Percentiles rank a stretch among this genome's conserved stretches.
These are phyloP conservation scores for Cheilinus undulatus DNA, from an alignment of 2,113 vertebrate species.

Conservation along the genomic window DNA sequence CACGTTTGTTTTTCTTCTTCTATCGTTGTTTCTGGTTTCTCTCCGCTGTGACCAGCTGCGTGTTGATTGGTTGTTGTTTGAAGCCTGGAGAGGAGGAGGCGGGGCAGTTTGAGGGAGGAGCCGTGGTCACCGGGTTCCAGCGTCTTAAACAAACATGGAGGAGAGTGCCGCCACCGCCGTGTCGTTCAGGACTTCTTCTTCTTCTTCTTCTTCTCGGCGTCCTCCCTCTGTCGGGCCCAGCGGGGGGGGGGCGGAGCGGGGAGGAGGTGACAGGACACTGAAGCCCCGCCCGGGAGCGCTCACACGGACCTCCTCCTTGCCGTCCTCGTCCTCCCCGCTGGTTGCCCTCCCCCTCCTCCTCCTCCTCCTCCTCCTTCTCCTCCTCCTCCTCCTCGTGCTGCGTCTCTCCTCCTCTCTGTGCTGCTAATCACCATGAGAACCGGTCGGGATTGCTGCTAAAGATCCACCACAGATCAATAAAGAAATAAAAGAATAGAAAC, in stretches of 20 bases:
- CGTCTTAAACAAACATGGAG: constrained; percentile 32
- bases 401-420: constrained; percentile 86
- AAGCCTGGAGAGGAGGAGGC: constrained; percentile 75
- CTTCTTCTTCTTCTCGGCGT: not conserved
- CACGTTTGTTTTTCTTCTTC: constrained; percentile 82
- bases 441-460: constrained; percentile 89
- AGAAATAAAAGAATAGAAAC: constrained; percentile 84
- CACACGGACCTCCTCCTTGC: constrained; percentile 61
- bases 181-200: constrained; percentile 63
- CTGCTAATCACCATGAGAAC: constrained; percentile 88
- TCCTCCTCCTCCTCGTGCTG: constrained; percentile 66
- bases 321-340: constrained; percentile 45
- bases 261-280: constrained; percentile 72
- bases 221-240: constrained; percentile 31
- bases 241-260: constrained; percentile 62
- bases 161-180: constrained; percentile 23
- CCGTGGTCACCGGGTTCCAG: constrained; percentile 41
- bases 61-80: constrained; percentile 76
- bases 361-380: constrained; percentile 40
- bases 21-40: constrained; percentile 83
- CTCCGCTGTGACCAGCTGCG: constrained; percentile 81
- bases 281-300: constrained; percentile 64
- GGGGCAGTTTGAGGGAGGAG: constrained; percentile 66
- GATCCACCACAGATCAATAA: constrained; percentile 88
- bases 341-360: constrained; percentile 52